Conservation (phyloP, 1,140 invertebrate genomes). For the Cydia splendana region DNA sequence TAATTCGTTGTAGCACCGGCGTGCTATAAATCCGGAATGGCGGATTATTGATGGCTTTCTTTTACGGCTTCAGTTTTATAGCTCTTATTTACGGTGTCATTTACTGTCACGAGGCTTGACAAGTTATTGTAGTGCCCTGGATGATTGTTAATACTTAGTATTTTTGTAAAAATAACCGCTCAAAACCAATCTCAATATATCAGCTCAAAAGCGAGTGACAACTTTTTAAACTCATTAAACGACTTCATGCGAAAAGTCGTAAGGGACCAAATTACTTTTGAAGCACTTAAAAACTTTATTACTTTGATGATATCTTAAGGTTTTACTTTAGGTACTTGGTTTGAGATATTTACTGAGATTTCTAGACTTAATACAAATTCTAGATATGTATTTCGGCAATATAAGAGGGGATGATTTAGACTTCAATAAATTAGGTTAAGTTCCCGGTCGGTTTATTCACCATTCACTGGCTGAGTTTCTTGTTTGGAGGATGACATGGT, state of each 20-base stretch:
- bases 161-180: conserved; percentile 2
- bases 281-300: not conserved
- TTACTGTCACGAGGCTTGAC: not conserved
- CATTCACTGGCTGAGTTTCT: too few relatives aligned
- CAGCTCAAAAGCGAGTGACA: conserved; percentile 9
- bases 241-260: conserved; percentile 5
- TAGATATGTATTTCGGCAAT: too few relatives aligned
- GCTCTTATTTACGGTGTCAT: conserved; percentile 56
- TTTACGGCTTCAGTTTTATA: conserved; percentile 68
- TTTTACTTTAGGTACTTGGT: not conserved
- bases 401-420: too few relatives aligned
- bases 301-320: not conserved
- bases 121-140: conserved; percentile 6
- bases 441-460: too few relatives aligned
- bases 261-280: not conserved
- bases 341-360: not conserved
- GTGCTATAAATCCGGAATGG: conserved; percentile 60
- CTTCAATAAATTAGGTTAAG: too few relatives aligned
- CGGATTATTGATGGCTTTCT: conserved; percentile 62
- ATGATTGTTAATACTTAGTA: conserved; percentile 10
- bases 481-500: not conserved
- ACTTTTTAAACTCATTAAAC: conserved; percentile 14
- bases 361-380: not conserved
- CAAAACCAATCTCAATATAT: conserved; percentile 2
- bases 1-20: conserved; percentile 51